Percentiles rank a stretch among this genome's conserved stretches.
phyloP scores from a whole-genome alignment of 2,888 invertebrate species.

The Syrphus vitripennis region DNA sequence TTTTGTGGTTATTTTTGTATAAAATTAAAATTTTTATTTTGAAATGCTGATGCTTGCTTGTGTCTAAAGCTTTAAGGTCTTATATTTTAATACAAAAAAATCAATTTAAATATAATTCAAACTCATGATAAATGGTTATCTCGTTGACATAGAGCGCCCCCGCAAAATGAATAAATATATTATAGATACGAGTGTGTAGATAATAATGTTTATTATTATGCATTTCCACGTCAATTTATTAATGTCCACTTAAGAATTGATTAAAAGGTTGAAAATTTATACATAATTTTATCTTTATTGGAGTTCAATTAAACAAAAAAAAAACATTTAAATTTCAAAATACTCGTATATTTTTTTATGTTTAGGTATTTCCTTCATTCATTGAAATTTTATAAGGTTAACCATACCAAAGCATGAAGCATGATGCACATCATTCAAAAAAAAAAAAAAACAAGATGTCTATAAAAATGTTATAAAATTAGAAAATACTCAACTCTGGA shows the following conservation, averaged over 20 bases:
- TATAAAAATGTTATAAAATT: slow-evolving; percentile 25
- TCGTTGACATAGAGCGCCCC: slow-evolving; percentile 31
- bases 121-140: slow-evolving; percentile 13
- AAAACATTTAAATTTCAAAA: background rate
- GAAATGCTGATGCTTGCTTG: too few species aligned
- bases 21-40: background rate
- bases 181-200: background rate
- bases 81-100: background rate
- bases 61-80: background rate
- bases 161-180: slow-evolving; percentile 24
- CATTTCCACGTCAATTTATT: slow-evolving; percentile 1
- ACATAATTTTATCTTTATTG: background rate
- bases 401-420: background rate
- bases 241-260: slow-evolving; percentile 22
- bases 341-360: background rate
- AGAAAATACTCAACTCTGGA: slow-evolving; percentile 17
- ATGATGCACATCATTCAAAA: background rate
- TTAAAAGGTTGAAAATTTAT: slow-evolving; percentile 8
- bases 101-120: slow-evolving; percentile 12
- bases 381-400: background rate
- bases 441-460: background rate
- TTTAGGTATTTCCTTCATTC: background rate
- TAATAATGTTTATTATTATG: background rate
- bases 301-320: slow-evolving; percentile 4
- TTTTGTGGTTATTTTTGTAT: background rate